Base-by-base conservation (phyloP, 2,888 invertebrate species). In the Chirona hameri region DNA sequence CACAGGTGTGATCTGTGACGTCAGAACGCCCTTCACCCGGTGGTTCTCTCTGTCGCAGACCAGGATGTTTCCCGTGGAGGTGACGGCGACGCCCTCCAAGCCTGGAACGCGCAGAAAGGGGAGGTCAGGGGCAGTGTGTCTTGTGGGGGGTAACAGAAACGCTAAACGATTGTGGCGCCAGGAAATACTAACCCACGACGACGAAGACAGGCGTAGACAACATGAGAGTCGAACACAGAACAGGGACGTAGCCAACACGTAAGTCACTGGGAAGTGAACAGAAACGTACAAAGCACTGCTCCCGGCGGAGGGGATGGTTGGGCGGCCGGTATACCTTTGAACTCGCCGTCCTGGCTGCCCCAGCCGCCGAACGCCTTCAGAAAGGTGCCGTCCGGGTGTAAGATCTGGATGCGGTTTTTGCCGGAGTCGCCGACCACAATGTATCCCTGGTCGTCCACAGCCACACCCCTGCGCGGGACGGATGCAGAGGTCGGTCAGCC, bases 351-450 rank as follows among this genome's bases (percentile, higher is more conserved):
- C 46, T 95, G 94, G 84, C 93, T 93, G 82, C 99, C 99, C 97
- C 98, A 98, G 84, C 94, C 93, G 10, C 99, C 99, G 89, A 99
- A 98, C 83, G 96, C 93, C 85, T 93, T 91, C 84, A 97, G 91
- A 90, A 96, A 98, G 85, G 93, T 92, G 29, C 98, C 97, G 87
- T 98, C 97, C n/a, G 97, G 95, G 87, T 95, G 95, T 91, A 99
- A 99, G 87, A 99, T 96, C 90, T 99, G 99, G 86, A 99, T 96
- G 83, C 99, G 92, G 89, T 98, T 99, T 90, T 99, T 99, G 84
- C 99, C 99, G 57, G 97, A 97, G 89, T 99, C 99, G 29, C 98
- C 99, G n/a, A 99, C 98, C 86, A 97, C 93, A 87, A 99, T 97
- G 90, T 96, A 98, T 60, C 99, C 99, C 89, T 98, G 97, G 87